These are phyloP conservation scores for Sitobion miscanthi DNA, from an alignment of 1,140 invertebrate species.

Conservation along the genomic window DNA sequence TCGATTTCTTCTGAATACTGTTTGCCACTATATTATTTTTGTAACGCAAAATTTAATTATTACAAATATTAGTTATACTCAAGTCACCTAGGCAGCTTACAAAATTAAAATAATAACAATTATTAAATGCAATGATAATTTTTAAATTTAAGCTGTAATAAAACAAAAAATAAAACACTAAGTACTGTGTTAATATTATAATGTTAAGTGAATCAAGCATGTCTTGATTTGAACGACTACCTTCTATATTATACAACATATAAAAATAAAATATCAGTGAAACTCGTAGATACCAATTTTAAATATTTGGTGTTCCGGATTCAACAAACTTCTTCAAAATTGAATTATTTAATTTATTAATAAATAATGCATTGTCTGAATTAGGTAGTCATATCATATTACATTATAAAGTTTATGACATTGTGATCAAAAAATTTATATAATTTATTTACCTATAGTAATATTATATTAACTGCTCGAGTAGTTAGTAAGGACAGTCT, in stretches of 20 bases:
- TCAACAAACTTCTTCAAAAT: background rate
- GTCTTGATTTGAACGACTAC: background rate
- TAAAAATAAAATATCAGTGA: background rate
- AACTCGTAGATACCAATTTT: background rate
- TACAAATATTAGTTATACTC: background rate
- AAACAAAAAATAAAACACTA: background rate
- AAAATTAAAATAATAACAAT: too few species aligned
- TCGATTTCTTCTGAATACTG: slow-evolving; percentile 70
- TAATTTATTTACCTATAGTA: background rate
- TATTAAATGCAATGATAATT: too few species aligned
- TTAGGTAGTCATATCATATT: background rate
- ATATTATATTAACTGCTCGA: background rate
- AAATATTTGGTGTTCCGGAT: background rate
- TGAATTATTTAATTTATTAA: background rate
- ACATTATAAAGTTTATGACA: background rate
- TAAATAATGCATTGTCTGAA: background rate
- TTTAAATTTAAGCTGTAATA: background rate
- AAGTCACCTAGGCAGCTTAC: too few species aligned
- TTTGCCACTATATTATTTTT: slow-evolving; percentile 67
- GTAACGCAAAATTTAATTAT: background rate
- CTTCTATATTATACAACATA: background rate
- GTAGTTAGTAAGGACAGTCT: background rate
- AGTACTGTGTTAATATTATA: background rate
- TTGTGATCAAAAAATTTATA: background rate
- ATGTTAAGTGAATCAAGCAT: too few species aligned